phyloP scores from a whole-genome alignment of 2,888 invertebrate genomes.

The Drosophila peninsularis region DNA sequence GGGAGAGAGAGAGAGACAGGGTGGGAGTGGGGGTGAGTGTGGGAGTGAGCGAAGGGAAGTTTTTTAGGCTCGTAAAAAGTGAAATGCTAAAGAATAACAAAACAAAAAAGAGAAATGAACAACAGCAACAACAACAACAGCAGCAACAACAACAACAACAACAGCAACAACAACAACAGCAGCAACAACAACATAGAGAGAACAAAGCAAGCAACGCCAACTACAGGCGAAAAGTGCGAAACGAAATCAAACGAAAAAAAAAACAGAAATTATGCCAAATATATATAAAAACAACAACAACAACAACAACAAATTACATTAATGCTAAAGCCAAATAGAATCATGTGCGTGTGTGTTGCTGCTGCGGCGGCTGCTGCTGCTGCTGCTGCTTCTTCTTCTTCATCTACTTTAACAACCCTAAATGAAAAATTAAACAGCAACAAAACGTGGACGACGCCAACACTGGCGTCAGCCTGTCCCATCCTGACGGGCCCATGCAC shows the following conservation, averaged over 20 bases:
- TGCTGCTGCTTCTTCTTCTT: background rate
- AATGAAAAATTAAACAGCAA: constrained; percentile 78
- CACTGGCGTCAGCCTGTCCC: constrained; percentile 68
- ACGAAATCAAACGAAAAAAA: constrained; percentile 54
- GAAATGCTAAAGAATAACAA: constrained; percentile 40
- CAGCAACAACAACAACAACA: background rate
- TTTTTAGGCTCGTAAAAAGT: constrained; percentile 34
- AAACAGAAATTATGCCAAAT: constrained; percentile 38
- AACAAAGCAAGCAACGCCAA: constrained; percentile 18
- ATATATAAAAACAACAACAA: constrained; percentile 1
- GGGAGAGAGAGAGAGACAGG: background rate
- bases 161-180: background rate
- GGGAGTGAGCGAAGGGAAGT: background rate
- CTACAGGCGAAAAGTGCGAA: constrained; percentile 33
- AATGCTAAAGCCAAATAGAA: constrained; percentile 63
- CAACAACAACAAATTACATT: constrained; percentile 36
- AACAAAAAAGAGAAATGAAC: constrained; percentile 3
- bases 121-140: background rate
- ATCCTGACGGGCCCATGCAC: constrained; percentile 35
- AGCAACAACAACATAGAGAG: too few species aligned
- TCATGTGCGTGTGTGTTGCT: constrained; percentile 23
- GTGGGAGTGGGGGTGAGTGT: background rate
- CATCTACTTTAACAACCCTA: constrained; percentile 59
- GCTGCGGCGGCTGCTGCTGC: background rate
- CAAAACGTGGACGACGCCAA: constrained; percentile 48